Percentiles rank a stretch among this genome's conserved stretches.
phyloP scores from a whole-genome alignment of 2,113 vertebrate genomes.

The Clupea harengus region DNA sequence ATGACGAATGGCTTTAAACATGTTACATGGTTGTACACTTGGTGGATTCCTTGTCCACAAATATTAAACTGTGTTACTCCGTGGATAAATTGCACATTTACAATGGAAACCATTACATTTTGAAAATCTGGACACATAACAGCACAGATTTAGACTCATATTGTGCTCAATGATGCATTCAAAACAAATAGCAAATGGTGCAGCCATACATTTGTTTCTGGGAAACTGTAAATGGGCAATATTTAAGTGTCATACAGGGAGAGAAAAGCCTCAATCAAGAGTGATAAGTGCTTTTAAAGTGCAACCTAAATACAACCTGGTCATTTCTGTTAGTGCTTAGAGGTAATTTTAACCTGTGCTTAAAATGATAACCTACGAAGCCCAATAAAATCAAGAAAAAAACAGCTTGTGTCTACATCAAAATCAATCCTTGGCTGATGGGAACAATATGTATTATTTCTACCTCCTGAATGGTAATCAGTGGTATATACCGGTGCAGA shows the following conservation, averaged over 20 bases:
- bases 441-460: not conserved
- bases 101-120: not conserved
- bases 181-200: not conserved
- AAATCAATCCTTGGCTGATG: not conserved
- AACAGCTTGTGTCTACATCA: not conserved
- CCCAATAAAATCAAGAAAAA: not conserved
- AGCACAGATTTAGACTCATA: not conserved
- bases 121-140: not conserved
- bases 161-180: not conserved
- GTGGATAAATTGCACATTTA: not conserved
- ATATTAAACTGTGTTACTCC: not conserved
- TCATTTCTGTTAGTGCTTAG: not conserved
- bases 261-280: not conserved
- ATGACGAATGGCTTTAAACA: too few species aligned
- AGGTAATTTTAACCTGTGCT: not conserved
- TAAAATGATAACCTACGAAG: not conserved
- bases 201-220: not conserved
- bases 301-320: not conserved
- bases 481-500: not conserved
- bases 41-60: too few species aligned
- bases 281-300: not conserved
- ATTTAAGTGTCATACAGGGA: not conserved
- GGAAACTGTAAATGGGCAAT: not conserved
- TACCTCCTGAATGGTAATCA: not conserved
- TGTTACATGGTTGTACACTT: too few species aligned